phyloP scores from a whole-genome alignment of 2,797 vertebrate species.

The Apogon hyalosoma region DNA sequence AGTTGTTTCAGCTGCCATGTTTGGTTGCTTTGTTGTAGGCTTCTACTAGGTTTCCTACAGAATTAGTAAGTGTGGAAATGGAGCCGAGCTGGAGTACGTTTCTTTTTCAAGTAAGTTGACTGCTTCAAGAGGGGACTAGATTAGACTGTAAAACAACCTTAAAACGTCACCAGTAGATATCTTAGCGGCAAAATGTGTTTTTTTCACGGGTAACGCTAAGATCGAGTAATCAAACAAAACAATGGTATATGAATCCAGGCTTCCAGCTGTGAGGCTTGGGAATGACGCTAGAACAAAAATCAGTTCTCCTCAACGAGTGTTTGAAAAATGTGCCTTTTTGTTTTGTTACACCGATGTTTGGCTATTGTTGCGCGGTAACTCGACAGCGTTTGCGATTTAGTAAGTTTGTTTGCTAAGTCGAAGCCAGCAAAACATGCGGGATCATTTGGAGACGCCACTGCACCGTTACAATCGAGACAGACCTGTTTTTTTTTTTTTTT shows the following conservation, averaged over 20 bases:
- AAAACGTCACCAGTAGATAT: not conserved
- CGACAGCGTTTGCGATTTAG: constrained; percentile 34
- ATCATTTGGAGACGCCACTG: constrained; percentile 71
- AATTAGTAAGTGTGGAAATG: constrained; percentile 88
- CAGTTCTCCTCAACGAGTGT: constrained; percentile 42
- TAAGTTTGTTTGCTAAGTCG: constrained; percentile 74
- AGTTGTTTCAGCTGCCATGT: constrained; percentile 88
- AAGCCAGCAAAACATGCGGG: constrained; percentile 76
- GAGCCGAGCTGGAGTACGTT: constrained; percentile 88
- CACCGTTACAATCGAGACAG: constrained; percentile 79
- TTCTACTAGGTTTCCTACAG: constrained; percentile 83
- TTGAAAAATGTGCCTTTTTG: constrained; percentile 30
- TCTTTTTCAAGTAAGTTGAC: constrained; percentile 87
- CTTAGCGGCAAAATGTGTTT: constrained; percentile 60
- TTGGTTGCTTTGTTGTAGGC: constrained; percentile 90
- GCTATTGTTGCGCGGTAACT: constrained; percentile 16
- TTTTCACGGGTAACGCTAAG: constrained; percentile 67
- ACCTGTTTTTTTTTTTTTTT: constrained; percentile 65
- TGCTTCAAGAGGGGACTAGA: constrained; percentile 35
- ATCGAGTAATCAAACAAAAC: constrained; percentile 85
- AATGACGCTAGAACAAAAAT: constrained; percentile 81
- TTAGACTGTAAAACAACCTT: constrained; percentile 27
- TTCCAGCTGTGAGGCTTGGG: constrained; percentile 87
- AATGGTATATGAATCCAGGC: constrained; percentile 87
- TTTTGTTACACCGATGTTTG: not conserved